Conservation (phyloP, 2,888 invertebrate species). For the Cloeon dipterum region DNA sequence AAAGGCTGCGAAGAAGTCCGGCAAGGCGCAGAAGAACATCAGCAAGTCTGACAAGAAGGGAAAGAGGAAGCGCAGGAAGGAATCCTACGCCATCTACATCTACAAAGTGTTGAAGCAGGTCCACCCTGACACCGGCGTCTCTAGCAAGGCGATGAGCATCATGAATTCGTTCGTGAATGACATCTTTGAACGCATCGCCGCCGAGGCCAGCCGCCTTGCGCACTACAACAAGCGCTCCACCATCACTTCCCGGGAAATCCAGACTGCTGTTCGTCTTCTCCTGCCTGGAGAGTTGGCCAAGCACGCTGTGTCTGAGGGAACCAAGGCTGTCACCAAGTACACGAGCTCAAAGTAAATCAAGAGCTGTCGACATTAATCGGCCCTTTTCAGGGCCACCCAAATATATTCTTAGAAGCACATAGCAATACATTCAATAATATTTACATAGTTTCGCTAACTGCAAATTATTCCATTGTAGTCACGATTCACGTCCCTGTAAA, state of each 20-base stretch:
- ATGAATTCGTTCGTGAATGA: slow-evolving; percentile 58
- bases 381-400: no score
- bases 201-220: slow-evolving; percentile 36
- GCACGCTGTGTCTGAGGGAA: slow-evolving; percentile 42
- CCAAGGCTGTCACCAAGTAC: slow-evolving; percentile 35
- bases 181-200: slow-evolving; percentile 44
- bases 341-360: slow-evolving; percentile 15
- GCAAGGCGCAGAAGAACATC: no score
- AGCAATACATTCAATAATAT: no score
- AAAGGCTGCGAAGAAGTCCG: no score
- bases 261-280: slow-evolving; percentile 38
- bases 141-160: slow-evolving; percentile 43
- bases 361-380: no score
- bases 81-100: background rate
- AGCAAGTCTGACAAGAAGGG: no score
- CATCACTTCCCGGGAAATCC: slow-evolving; percentile 41
- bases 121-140: slow-evolving; percentile 38
- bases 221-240: slow-evolving; percentile 38
- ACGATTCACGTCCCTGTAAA: no score
- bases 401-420: no score
- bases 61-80: background rate
- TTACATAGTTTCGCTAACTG: no score
- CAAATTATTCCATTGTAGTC: no score
- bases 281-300: slow-evolving; percentile 49
- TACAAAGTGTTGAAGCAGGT: slow-evolving; percentile 16